A percentile compares a stretch with the other conserved stretches of the same genome.
Conservation (phyloP, 2,113 vertebrate species). For the Corydoras maculifer region DNA sequence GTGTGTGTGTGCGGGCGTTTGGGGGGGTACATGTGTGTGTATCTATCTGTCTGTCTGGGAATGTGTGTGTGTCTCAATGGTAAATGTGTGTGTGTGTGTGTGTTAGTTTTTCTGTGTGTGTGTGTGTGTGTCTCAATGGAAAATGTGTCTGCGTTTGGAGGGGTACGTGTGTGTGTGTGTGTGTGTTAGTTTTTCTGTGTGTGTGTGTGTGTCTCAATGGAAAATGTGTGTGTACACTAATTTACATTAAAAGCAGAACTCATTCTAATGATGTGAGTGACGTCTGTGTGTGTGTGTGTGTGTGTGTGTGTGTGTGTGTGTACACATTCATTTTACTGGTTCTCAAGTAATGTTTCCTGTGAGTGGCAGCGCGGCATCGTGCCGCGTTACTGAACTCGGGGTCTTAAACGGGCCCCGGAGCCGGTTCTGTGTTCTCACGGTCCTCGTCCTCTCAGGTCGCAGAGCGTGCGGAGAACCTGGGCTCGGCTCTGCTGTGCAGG, state of each 20-base stretch:
- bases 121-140: too few relatives aligned
- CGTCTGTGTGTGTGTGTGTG: conserved; percentile 62
- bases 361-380: neutral
- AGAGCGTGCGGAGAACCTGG: conserved; percentile 72
- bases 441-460: conserved; percentile 59
- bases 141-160: too few relatives aligned
- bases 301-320: conserved; percentile 1
- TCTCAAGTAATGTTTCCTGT: neutral
- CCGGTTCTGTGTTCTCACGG: conserved; percentile 1
- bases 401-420: too few relatives aligned
- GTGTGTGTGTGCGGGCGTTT: too few relatives aligned
- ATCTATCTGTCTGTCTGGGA: too few relatives aligned
- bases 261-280: conserved; percentile 2
- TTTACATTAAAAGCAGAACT: neutral
- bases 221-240: neutral
- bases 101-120: too few relatives aligned
- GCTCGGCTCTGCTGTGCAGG: conserved; percentile 80
- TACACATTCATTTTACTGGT: neutral
- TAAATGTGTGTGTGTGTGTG: too few relatives aligned
- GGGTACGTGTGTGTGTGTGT: too few relatives aligned
- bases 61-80: too few relatives aligned
- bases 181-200: neutral
- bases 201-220: neutral
- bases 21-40: too few relatives aligned
- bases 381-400: too few relatives aligned